Evolutionary conservation across 2,797 vertebrate genomes (phyloP).

Genomic region (Schizothorax lantsangensis): DNA sequence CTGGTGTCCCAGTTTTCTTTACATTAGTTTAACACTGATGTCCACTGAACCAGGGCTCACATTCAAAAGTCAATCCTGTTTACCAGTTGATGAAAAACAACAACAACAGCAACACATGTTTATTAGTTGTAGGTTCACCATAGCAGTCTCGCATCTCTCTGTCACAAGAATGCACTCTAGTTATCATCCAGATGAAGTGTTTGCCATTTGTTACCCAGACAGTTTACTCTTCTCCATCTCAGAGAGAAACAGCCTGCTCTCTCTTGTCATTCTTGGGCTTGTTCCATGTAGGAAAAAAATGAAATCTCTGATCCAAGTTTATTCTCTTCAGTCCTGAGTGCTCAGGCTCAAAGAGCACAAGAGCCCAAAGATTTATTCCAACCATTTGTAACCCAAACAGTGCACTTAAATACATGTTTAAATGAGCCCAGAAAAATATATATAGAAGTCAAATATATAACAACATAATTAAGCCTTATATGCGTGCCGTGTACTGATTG

Average conservation of each 20-base stretch:
- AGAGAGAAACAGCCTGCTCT: constrained; percentile 13
- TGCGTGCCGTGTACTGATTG: background rate
- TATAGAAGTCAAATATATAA: background rate
- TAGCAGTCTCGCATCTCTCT: constrained; percentile 19
- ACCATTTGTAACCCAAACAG: background rate
- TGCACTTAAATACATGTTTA: constrained; percentile 3
- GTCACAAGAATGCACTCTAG: constrained; percentile 35
- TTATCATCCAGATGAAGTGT: constrained; percentile 51
- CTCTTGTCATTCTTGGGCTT: constrained; percentile 25
- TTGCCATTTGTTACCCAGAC: constrained; percentile 45
- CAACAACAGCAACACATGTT: background rate
- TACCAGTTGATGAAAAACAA: background rate
- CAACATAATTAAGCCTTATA: background rate
- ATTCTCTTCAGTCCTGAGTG: constrained; percentile 44
- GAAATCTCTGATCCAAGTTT: constrained; percentile 54
- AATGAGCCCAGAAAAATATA: constrained; percentile 11
- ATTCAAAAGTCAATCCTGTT: background rate
- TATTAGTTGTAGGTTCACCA: constrained; percentile 22
- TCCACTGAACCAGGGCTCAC: background rate
- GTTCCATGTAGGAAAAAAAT: constrained; percentile 47
- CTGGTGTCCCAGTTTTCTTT: constrained; percentile 33
- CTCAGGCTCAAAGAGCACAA: constrained; percentile 33
- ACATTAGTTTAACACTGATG: constrained; percentile 13
- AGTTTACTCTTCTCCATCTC: constrained; percentile 31
- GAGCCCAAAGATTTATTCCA: constrained; percentile 31